phyloP scores from a whole-genome alignment of 2,888 invertebrate species.

The Caradrina kadenii region DNA sequence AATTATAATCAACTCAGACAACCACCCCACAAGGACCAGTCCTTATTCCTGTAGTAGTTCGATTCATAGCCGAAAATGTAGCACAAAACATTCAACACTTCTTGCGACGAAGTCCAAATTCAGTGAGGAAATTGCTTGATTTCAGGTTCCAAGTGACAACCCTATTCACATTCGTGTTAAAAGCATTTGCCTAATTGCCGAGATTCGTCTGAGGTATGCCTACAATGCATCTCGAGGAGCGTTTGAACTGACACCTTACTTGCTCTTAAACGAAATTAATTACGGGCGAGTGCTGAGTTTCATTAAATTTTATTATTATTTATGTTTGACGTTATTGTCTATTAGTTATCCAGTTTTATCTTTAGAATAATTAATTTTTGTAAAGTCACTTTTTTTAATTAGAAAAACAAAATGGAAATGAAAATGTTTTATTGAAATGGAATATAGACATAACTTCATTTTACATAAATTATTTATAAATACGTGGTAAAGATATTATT shows the following conservation, averaged over 20 bases:
- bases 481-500: too few relatives aligned
- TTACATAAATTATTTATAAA: not conserved
- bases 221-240: conserved; percentile 63
- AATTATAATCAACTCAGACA: too few relatives aligned
- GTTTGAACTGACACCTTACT: conserved; percentile 58
- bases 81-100: not conserved
- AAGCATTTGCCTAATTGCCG: conserved; percentile 78
- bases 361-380: conserved; percentile 15
- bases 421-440: not conserved
- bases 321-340: conserved; percentile 9
- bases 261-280: conserved; percentile 53
- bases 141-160: conserved; percentile 42
- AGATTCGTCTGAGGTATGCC: conserved; percentile 77
- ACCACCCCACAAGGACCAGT: too few relatives aligned
- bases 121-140: not conserved
- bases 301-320: conserved; percentile 49
- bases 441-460: not conserved
- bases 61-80: not conserved
- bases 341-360: conserved; percentile 18
- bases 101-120: not conserved
- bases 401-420: too few relatives aligned
- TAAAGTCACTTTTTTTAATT: not conserved
- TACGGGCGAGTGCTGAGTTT: conserved; percentile 35
- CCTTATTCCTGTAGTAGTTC: too few relatives aligned
- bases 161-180: conserved; percentile 69